Percentiles rank a stretch among this genome's conserved stretches.
phyloP scores from a whole-genome alignment of 1,140 invertebrate genomes.

The Ceratina australensis region DNA sequence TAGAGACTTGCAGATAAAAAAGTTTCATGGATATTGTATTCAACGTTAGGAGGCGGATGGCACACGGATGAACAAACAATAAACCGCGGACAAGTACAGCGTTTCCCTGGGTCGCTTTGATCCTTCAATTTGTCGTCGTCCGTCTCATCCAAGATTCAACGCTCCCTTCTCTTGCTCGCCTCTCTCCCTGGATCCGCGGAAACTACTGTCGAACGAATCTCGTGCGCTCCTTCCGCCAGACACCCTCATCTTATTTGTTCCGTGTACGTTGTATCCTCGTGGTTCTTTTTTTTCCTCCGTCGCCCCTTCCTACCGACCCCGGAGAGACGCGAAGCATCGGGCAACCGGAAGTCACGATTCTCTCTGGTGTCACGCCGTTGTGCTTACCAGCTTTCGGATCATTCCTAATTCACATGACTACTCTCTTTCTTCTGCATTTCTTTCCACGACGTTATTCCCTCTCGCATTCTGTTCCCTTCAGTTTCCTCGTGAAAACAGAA shows the following conservation, averaged over 20 bases:
- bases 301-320: neutral
- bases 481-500: neutral
- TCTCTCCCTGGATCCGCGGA: constrained; percentile 1
- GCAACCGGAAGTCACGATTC: constrained; percentile 39
- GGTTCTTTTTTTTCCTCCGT: constrained; percentile 45
- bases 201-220: constrained; percentile 15
- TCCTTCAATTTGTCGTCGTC: constrained; percentile 58
- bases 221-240: neutral
- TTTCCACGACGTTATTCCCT: neutral
- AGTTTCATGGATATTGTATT: too few relatives aligned
- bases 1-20: too few relatives aligned
- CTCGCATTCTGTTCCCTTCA: neutral
- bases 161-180: neutral
- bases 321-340: constrained; percentile 25
- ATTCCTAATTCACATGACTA: constrained; percentile 58
- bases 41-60: too few relatives aligned
- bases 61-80: constrained; percentile 16
- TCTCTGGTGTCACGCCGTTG: neutral
- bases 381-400: constrained; percentile 38
- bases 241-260: constrained; percentile 52
- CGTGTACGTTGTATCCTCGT: constrained; percentile 33
- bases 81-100: constrained; percentile 3
- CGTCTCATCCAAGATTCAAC: constrained; percentile 61
- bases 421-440: constrained; percentile 6
- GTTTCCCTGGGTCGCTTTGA: constrained; percentile 47